Evolutionary conservation across 2,888 invertebrate genomes (phyloP), one percentile per base, ranked within the genome.

Genomic region (Sinodicranocentrus sp.): DNA sequence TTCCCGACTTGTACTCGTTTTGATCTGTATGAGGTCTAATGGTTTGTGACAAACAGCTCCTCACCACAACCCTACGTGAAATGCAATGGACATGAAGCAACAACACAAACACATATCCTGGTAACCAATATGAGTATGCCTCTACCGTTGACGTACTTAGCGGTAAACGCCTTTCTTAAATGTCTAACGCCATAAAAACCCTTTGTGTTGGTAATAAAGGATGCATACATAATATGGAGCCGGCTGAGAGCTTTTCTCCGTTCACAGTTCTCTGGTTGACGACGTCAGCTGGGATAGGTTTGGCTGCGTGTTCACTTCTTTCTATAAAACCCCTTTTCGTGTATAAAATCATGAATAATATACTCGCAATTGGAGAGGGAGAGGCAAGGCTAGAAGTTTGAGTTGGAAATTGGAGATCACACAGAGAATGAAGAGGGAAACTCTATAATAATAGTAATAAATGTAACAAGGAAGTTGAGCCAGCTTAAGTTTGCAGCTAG

Each of bases 21-120:
- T 59, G 23, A 59, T 23, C 19, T 6, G 59, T 23, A 23, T 19
- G 19, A 23, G 5, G 67, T 33, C 63, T 79, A 79, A 79, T 79
- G 71, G 79, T 25, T 79, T 79, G 79, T 63, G 79, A 79, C 79
- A 79, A 79, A 75, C 75, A 75, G 44, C 65, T 61, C 44, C n/a
- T 44, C 44, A 44, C 44, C 44, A n/a, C n/a, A n/a, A n/a, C n/a
- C 15, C 44, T 44, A 44, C 2, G 44, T 44, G 1, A 21, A 54
- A 21, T 10, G 5, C n/a, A 52, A 52, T 8, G 1, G 19, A 54
- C 54, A 17, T 19, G 54, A n/a, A 19, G n/a, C 10, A 54, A n/a
- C n/a, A n/a, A n/a, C n/a, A n/a, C n/a, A n/a, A n/a, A n/a, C n/a
- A n/a, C n/a, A n/a, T n/a, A n/a, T n/a, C n/a, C n/a, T n/a, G n/a